A percentile compares a stretch with the other conserved stretches of the same genome.
Conservation (phyloP, 2,888 invertebrate species). For the Nudaria mundana region DNA sequence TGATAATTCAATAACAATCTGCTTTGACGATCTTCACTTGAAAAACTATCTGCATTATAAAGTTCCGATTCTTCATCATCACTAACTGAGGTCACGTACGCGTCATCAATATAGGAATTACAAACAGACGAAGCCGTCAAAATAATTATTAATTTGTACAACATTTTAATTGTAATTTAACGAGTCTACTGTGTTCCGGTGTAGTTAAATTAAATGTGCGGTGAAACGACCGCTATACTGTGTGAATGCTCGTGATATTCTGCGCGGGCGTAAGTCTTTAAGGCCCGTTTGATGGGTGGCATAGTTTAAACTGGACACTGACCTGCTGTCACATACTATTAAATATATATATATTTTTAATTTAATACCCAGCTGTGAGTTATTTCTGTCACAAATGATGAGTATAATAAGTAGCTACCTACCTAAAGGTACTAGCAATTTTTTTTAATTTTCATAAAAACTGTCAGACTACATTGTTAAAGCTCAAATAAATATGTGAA, state of each 20-base stretch:
- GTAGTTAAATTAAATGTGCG: neutral
- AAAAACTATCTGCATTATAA: neutral
- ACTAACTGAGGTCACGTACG: constrained; percentile 15
- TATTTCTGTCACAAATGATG: no score
- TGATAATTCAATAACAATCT: constrained; percentile 36
- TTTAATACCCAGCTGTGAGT: no score
- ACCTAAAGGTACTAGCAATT: no score
- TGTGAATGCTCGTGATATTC: constrained; percentile 6
- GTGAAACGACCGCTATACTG: constrained; percentile 4
- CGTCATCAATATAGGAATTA: constrained; percentile 16
- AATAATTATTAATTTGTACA: constrained; percentile 10
- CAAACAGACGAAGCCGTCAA: constrained; percentile 10
- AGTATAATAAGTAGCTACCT: no score
- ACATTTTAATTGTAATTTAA: neutral
- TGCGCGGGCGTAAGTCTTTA: neutral
- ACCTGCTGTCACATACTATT: no score
- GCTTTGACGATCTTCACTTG: constrained; percentile 21
- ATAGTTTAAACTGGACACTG: neutral
- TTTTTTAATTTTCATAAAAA: no score
- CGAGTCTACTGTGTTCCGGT: neutral
- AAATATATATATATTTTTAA: no score
- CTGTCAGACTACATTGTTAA: no score
- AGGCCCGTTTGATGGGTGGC: neutral
- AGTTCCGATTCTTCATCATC: constrained; percentile 6
- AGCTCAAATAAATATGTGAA: no score